These are phyloP conservation scores for Drosophila melanosoma DNA, from an alignment of 2,888 invertebrate species.

Conservation along the genomic window DNA sequence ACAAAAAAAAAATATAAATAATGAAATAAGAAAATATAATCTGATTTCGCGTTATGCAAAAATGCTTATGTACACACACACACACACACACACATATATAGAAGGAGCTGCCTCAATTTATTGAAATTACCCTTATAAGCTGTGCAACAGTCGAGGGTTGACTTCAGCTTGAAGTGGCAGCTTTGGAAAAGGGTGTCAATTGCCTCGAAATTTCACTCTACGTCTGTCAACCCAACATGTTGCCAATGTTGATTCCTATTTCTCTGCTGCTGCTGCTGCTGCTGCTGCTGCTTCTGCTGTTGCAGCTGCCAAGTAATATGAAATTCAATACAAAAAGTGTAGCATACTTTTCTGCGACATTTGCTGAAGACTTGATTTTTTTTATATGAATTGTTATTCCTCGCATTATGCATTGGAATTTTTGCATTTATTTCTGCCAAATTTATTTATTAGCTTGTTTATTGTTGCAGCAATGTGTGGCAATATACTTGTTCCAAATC, in stretches of 20 bases:
- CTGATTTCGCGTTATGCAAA: conserved; percentile 68
- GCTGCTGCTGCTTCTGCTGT: conserved; percentile 1
- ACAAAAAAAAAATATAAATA: conserved; percentile 17
- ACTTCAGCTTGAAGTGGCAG: conserved; percentile 56
- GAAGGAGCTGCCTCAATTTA: conserved; percentile 57
- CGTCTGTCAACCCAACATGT: conserved; percentile 82
- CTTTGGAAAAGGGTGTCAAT: conserved; percentile 77
- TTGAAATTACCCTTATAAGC: conserved; percentile 77
- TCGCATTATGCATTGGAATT: conserved; percentile 1
- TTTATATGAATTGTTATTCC: conserved; percentile 30
- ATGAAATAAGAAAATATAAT: conserved; percentile 51
- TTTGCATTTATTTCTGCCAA: conserved; percentile 12
- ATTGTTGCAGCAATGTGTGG: conserved; percentile 9
- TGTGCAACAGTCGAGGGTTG: conserved; percentile 53
- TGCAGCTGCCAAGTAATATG: conserved; percentile 65
- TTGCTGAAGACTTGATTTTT: conserved; percentile 24
- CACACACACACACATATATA: background rate
- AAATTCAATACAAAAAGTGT: conserved; percentile 54
- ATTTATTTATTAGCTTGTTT: conserved; percentile 57
- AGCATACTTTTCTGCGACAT: conserved; percentile 42
- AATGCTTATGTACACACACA: conserved; percentile 45
- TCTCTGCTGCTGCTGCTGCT: conserved; percentile 1
- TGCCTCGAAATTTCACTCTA: conserved; percentile 61
- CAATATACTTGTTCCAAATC: conserved; percentile 33
- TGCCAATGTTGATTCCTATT: conserved; percentile 65